Conservation (phyloP, 1,140 invertebrate species). For the Listronotus oregonensis region DNA sequence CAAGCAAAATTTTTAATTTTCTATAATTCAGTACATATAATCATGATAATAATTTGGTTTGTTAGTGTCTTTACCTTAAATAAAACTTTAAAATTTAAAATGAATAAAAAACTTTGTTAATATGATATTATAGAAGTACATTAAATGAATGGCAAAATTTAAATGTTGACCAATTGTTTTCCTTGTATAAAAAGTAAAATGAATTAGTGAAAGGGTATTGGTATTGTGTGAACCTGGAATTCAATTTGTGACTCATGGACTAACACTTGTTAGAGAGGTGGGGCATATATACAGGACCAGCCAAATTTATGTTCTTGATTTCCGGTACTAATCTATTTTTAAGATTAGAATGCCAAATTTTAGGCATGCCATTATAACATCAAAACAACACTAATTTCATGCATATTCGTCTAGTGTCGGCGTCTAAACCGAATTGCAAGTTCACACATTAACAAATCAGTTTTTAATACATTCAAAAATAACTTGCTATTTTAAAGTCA, state of each 20-base stretch:
- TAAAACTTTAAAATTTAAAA: too few relatives aligned
- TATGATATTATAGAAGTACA: too few relatives aligned
- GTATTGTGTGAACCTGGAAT: conserved; percentile 29
- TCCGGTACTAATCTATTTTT: not conserved
- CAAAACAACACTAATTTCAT: conserved; percentile 7
- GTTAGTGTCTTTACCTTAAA: too few relatives aligned
- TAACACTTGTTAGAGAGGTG: not conserved
- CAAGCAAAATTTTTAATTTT: too few relatives aligned
- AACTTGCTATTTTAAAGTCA: too few relatives aligned
- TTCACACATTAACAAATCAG: conserved; percentile 17
- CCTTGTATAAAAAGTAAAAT: too few relatives aligned
- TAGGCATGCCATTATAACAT: conserved; percentile 4
- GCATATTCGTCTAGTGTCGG: not conserved
- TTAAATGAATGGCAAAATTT: too few relatives aligned
- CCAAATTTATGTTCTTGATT: not conserved
- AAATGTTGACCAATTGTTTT: not conserved
- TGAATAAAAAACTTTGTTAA: too few relatives aligned
- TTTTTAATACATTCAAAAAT: too few relatives aligned
- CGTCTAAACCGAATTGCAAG: conserved; percentile 27
- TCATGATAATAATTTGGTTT: too few relatives aligned
- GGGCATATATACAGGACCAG: conserved; percentile 12
- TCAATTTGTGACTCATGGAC: not conserved
- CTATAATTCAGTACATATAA: too few relatives aligned
- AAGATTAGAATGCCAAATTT: not conserved
- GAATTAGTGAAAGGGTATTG: too few relatives aligned